These are phyloP conservation scores for Cirrhinus molitorella DNA, from an alignment of 2,797 vertebrate genomes.

Conservation along the genomic window DNA sequence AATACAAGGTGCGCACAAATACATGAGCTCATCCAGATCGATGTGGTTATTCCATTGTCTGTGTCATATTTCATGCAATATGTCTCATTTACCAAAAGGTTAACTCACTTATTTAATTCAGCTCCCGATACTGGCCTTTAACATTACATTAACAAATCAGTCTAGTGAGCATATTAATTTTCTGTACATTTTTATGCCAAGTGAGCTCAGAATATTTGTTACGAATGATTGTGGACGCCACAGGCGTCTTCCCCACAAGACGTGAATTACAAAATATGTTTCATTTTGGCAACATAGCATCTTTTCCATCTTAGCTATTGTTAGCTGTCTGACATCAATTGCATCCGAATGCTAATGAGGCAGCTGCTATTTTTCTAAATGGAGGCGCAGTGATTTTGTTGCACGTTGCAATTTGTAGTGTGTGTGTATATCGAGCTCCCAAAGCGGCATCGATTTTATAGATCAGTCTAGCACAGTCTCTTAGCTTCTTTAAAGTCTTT, in stretches of 20 bases:
- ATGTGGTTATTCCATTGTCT: constrained; percentile 28
- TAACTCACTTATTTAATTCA: constrained; percentile 7
- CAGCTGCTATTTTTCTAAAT: neutral
- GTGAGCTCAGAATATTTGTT: neutral
- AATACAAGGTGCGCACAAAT: constrained; percentile 88
- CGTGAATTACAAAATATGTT: constrained; percentile 13
- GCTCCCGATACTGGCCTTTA: constrained; percentile 12
- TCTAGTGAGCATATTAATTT: neutral
- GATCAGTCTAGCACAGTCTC: neutral
- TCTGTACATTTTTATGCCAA: neutral
- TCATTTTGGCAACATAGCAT: neutral
- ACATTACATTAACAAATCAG: constrained; percentile 3
- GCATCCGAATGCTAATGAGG: constrained; percentile 34
- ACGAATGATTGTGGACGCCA: constrained; percentile 11
- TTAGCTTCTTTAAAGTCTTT: neutral
- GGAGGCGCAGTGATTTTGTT: neutral
- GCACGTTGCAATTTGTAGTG: constrained; percentile 17
- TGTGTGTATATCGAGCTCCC: neutral
- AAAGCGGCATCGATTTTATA: constrained; percentile 12
- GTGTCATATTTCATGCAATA: constrained; percentile 3
- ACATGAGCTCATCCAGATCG: constrained; percentile 15
- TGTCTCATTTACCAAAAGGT: constrained; percentile 32
- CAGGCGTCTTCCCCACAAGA: neutral
- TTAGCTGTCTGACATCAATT: constrained; percentile 26
- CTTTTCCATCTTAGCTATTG: constrained; percentile 29